Evolutionary conservation across 2,797 vertebrate genomes (phyloP).

Genomic region (Adrianichthys oophorus): DNA sequence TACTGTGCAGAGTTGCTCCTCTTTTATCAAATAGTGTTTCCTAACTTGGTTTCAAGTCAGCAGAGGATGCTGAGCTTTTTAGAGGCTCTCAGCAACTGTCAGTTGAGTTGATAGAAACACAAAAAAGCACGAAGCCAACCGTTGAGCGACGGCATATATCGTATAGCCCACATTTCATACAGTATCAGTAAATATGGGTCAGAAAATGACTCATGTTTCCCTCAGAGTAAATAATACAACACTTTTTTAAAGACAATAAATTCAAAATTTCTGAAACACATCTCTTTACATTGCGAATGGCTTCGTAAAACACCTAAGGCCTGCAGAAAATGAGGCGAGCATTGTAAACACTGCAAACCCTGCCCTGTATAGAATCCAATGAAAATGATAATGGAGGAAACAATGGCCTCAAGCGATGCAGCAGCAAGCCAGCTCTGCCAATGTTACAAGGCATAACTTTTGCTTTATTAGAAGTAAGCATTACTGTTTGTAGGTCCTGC

Average conservation of each 20-base stretch:
- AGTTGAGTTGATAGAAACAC: conserved; percentile 42
- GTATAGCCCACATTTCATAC: conserved; percentile 27
- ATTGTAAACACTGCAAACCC: conserved; percentile 71
- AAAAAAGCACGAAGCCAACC: conserved; percentile 8
- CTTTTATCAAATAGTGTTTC: conserved; percentile 47
- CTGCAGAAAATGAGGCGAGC: conserved; percentile 59
- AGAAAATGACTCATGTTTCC: conserved; percentile 28
- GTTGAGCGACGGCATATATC: conserved; percentile 4
- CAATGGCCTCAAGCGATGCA: conserved; percentile 73
- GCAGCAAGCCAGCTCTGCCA: conserved; percentile 61
- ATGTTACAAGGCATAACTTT: conserved; percentile 81
- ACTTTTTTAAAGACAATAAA: conserved; percentile 64
- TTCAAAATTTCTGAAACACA: conserved; percentile 46
- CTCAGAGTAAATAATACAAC: conserved; percentile 29
- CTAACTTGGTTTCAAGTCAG: conserved; percentile 43
- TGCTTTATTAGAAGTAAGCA: conserved; percentile 83
- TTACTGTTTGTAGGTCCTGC: conserved; percentile 88
- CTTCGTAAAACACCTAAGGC: conserved; percentile 59
- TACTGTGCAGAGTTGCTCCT: conserved; percentile 30
- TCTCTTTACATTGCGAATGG: conserved; percentile 50
- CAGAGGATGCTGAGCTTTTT: conserved; percentile 57
- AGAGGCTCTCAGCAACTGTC: conserved; percentile 64
- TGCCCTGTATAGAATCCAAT: conserved; percentile 73
- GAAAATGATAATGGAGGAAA: conserved; percentile 80
- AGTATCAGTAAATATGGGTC: conserved; percentile 26